phyloP scores from a whole-genome alignment of 2,888 invertebrate genomes.

The Carabus problematicus region DNA sequence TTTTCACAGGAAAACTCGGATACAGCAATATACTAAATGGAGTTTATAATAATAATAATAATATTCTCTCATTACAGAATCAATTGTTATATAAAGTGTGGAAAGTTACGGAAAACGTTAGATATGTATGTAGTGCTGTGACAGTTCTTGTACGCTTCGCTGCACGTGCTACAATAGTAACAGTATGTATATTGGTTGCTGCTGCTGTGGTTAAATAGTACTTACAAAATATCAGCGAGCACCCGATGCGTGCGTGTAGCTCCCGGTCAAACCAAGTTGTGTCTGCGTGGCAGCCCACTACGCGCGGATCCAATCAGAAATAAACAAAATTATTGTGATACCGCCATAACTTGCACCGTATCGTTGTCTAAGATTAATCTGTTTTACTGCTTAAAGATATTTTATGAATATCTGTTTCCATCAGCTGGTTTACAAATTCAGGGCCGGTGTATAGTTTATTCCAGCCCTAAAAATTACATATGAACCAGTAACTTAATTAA shows the following conservation, averaged over 20 bases:
- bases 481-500: too few species aligned
- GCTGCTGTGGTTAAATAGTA: constrained; percentile 18
- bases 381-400: neutral
- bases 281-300: constrained; percentile 52
- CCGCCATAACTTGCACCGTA: constrained; percentile 39
- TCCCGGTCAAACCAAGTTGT: constrained; percentile 46
- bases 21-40: too few species aligned
- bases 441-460: constrained; percentile 9
- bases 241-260: constrained; percentile 28
- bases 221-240: constrained; percentile 41
- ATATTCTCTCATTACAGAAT: too few species aligned
- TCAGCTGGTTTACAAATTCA: constrained; percentile 6
- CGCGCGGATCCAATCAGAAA: constrained; percentile 39
- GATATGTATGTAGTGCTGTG: neutral
- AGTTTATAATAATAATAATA: too few species aligned
- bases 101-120: too few species aligned
- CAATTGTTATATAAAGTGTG: too few species aligned
- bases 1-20: too few species aligned
- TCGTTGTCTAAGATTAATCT: constrained; percentile 3
- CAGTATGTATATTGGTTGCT: constrained; percentile 4
- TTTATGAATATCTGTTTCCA: constrained; percentile 20
- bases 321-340: constrained; percentile 34
- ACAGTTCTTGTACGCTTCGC: neutral
- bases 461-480: too few species aligned
- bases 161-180: neutral